Evolutionary conservation across 2,888 invertebrate species (phyloP).

Genomic region (Phortica okadai): DNA sequence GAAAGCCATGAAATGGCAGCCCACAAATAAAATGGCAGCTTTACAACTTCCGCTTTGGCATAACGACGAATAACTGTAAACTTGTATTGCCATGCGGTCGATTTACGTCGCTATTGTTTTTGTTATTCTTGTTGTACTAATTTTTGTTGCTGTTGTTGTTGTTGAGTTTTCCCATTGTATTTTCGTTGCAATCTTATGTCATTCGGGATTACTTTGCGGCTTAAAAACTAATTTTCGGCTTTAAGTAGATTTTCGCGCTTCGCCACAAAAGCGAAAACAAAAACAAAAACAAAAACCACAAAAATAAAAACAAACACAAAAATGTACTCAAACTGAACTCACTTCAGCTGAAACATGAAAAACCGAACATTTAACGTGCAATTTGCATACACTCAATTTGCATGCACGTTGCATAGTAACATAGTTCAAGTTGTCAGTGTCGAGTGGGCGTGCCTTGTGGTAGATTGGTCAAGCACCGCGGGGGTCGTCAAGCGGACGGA

Average conservation of each 20-base stretch:
- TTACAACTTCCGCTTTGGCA: conserved; percentile 69
- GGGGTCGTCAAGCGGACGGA: too few species aligned
- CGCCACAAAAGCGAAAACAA: conserved; percentile 32
- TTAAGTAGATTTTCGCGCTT: conserved; percentile 62
- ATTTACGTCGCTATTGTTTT: background rate
- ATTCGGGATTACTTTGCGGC: conserved; percentile 71
- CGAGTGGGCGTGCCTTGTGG: too few species aligned
- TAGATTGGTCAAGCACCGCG: too few species aligned
- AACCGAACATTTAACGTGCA: conserved; percentile 12
- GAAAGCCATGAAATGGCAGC: conserved; percentile 50
- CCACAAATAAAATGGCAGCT: conserved; percentile 68
- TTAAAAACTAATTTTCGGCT: conserved; percentile 69
- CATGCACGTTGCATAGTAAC: too few species aligned
- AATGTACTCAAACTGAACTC: too few species aligned
- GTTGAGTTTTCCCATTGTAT: background rate
- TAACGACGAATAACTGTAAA: conserved; percentile 46
- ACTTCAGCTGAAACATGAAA: background rate
- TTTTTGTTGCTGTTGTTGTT: background rate
- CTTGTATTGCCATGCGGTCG: conserved; percentile 41
- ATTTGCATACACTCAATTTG: background rate
- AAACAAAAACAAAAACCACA: conserved; percentile 17
- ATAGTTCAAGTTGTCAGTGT: too few species aligned
- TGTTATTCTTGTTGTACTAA: background rate
- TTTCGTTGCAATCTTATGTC: conserved; percentile 59
- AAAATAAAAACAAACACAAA: conserved; percentile 29